Conservation (phyloP, 2,888 invertebrate genomes). For the Cryptus viduatorius region DNA sequence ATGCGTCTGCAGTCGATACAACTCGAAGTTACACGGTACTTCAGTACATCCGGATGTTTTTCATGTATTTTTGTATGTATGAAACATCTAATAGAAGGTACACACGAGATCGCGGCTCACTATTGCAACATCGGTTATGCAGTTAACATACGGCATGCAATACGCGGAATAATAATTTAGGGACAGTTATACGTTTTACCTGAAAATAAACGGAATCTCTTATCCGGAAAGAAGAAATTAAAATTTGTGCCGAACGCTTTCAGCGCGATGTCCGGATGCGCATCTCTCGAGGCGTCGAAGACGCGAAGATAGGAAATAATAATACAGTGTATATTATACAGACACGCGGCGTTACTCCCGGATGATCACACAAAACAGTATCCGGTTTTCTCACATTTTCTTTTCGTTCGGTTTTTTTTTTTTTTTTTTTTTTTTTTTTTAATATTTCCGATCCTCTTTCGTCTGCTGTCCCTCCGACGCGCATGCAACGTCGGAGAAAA, state of each 20-base stretch:
- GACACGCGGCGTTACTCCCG: constrained; percentile 39
- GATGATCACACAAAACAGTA: constrained; percentile 55
- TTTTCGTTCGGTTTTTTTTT: constrained; percentile 12
- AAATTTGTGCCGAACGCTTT: background rate
- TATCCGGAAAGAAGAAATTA: background rate
- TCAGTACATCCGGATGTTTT: too few relatives aligned
- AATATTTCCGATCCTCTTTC: background rate
- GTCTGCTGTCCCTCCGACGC: constrained; percentile 11
- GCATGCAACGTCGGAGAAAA: constrained; percentile 9
- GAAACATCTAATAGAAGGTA: too few relatives aligned
- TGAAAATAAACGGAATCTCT: background rate
- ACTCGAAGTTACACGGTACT: too few relatives aligned
- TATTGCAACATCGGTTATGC: too few relatives aligned
- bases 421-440: background rate
- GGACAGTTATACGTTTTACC: background rate
- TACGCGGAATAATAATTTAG: too few relatives aligned
- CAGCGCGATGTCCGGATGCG: constrained; percentile 48
- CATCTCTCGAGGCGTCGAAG: constrained; percentile 9
- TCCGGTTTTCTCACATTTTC: constrained; percentile 56
- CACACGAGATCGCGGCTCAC: too few relatives aligned
- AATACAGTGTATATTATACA: constrained; percentile 37
- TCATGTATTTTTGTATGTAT: too few relatives aligned
- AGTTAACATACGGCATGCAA: too few relatives aligned
- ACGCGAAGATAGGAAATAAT: constrained; percentile 28
- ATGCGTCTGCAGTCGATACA: too few relatives aligned